phyloP scores from a whole-genome alignment of 2,797 vertebrate species.

The Apogon hyalosoma region DNA sequence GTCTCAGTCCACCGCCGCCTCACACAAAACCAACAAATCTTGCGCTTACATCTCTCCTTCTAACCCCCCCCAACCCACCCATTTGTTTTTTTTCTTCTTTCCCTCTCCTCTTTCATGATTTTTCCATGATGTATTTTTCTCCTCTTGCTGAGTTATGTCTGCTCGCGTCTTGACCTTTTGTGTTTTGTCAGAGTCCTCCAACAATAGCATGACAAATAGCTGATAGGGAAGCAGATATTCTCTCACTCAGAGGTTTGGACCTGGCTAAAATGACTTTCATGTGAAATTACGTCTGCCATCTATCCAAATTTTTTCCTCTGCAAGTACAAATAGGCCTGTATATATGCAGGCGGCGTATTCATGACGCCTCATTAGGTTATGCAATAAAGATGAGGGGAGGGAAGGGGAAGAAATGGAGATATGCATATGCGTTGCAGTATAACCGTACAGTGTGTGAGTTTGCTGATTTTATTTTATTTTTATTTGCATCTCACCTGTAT shows the following conservation, averaged over 20 bases:
- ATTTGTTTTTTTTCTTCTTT: background rate
- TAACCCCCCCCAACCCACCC: background rate
- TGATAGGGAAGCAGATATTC: conserved; percentile 66
- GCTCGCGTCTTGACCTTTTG: conserved; percentile 75
- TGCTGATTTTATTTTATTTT: conserved; percentile 19
- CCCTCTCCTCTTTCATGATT: conserved; percentile 25
- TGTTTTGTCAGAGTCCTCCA: conserved; percentile 69
- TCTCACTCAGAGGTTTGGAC: conserved; percentile 65
- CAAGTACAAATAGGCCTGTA: conserved; percentile 71
- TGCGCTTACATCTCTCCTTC: conserved; percentile 9
- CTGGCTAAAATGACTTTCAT: conserved; percentile 81
- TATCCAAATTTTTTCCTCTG: conserved; percentile 72
- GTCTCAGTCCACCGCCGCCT: conserved; percentile 10
- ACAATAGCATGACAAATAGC: conserved; percentile 79
- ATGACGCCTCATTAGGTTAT: conserved; percentile 69
- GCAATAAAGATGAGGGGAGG: conserved; percentile 44
- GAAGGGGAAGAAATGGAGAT: conserved; percentile 25
- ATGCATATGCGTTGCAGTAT: conserved; percentile 1
- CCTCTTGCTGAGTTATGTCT: conserved; percentile 71
- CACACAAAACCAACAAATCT: conserved; percentile 48
- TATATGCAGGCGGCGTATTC: conserved; percentile 64
- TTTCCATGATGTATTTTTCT: conserved; percentile 59
- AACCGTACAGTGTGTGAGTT: conserved; percentile 11
- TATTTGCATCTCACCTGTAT: conserved; percentile 19
- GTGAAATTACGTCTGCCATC: conserved; percentile 76